Evolutionary conservation across 2,888 invertebrate species (phyloP).

Genomic region (Molorchus minor): DNA sequence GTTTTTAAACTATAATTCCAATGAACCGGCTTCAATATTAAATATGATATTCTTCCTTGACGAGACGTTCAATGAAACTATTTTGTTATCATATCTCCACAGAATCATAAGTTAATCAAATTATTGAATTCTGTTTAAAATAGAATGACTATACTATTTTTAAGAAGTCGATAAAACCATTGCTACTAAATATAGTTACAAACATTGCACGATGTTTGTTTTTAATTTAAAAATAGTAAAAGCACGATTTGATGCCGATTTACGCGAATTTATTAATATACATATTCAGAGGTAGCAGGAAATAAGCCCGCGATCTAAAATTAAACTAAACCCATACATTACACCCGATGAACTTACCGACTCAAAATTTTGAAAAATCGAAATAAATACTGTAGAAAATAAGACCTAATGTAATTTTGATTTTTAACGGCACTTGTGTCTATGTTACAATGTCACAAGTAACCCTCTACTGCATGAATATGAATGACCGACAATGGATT

Average conservation of each 20-base stretch:
- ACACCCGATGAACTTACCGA: too few relatives aligned
- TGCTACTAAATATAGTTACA: slow-evolving; percentile 56
- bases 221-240: slow-evolving; percentile 48
- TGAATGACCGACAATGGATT: slow-evolving; percentile 2
- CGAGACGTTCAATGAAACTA: too few relatives aligned
- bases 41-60: too few relatives aligned
- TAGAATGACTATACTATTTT: slow-evolving; percentile 54
- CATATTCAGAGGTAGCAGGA: slow-evolving; percentile 22
- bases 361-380: too few relatives aligned
- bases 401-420: background rate
- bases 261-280: slow-evolving; percentile 27
- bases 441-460: slow-evolving; percentile 41
- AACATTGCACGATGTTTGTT: slow-evolving; percentile 50
- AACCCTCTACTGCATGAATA: background rate
- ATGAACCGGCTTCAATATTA: too few relatives aligned
- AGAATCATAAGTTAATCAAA: slow-evolving; percentile 36
- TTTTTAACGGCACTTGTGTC: slow-evolving; percentile 45
- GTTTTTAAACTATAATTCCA: too few relatives aligned
- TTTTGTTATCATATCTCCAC: slow-evolving; percentile 27
- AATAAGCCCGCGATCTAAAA: slow-evolving; percentile 8
- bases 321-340: slow-evolving; percentile 1
- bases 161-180: slow-evolving; percentile 56
- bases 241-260: slow-evolving; percentile 35
- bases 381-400: slow-evolving; percentile 1
- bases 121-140: slow-evolving; percentile 45